Base-by-base conservation (phyloP, 2,113 vertebrate species). In the Pelecanoides urinatrix region DNA sequence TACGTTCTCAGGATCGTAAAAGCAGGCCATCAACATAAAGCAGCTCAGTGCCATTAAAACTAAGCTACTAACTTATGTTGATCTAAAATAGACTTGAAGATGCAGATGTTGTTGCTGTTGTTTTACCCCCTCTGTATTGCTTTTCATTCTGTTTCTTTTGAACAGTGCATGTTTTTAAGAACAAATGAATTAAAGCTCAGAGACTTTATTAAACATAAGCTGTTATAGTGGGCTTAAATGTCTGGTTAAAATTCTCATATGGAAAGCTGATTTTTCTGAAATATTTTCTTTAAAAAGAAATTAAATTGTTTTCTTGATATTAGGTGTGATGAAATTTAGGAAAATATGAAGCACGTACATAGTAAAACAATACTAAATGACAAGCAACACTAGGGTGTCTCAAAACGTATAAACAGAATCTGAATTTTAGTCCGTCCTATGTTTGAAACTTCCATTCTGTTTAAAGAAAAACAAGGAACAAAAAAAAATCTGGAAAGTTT, bases 21-120 rank as follows among this genome's bases (percentile, higher is more conserved):
- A 96, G 92, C 86, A 95, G 92, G 92, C 61, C 83, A 92, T 92
- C 92, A 86, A 34, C 0, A 7, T 91, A 95, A 97, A 96, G 75
- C 86, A 89, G 91, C 83, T 95, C 94, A 74, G 81, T 74, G 59
- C 86, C 82, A 70, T 94, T 94, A 94, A 92, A 96, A 92, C 65
- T 94, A 84, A 96, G 79, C 83, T 91, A 61, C 79, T 90, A 74
- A 92, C 88, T 95, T 93, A 88, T 29, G 56, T 80, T 1, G 4
- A 40, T 59, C 68, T 77, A 65, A 95, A 97, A 90, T 34, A 88
- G 42, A 38, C 47, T 80, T 36, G 42, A 79, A 90, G 88, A 67
- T 90, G 47, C 78, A 93, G 88, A 95, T 92, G 81, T 59, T 89
- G 50, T 40, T 92, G 63, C 36, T 70, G n/a, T 34, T 67, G 25